phyloP scores from a whole-genome alignment of 2,888 invertebrate species.

The Crematogaster levior region DNA sequence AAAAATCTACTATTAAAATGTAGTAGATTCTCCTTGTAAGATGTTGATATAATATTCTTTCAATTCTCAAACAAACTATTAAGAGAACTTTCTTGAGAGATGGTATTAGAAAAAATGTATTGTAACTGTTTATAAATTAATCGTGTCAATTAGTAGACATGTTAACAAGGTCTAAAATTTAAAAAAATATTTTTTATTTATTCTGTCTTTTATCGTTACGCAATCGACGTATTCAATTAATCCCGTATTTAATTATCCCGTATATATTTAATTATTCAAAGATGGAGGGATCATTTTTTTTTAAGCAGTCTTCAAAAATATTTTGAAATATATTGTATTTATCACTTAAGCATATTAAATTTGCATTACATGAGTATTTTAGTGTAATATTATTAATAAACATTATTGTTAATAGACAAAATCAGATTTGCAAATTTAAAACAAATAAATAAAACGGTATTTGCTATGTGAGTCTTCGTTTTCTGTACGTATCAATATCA shows the following conservation, averaged over 20 bases:
- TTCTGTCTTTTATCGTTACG: neutral
- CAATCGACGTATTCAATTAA: neutral
- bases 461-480: too few species aligned
- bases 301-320: neutral
- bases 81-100: too few species aligned
- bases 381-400: neutral
- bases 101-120: too few species aligned
- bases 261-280: too few species aligned
- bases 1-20: neutral
- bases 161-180: neutral
- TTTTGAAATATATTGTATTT: constrained; percentile 1
- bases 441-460: too few species aligned
- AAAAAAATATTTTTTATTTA: neutral
- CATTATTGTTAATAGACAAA: neutral
- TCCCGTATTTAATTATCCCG: neutral
- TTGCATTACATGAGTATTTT: neutral
- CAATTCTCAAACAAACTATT: neutral
- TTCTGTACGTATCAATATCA: neutral
- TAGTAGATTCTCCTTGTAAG: neutral
- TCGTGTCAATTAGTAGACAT: neutral
- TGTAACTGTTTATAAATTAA: neutral
- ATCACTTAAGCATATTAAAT: neutral
- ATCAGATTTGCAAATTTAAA: neutral
- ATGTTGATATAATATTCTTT: neutral
- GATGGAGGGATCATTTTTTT: neutral